Conservation (phyloP, 2,888 invertebrate genomes). For the Napeogenes inachia region DNA sequence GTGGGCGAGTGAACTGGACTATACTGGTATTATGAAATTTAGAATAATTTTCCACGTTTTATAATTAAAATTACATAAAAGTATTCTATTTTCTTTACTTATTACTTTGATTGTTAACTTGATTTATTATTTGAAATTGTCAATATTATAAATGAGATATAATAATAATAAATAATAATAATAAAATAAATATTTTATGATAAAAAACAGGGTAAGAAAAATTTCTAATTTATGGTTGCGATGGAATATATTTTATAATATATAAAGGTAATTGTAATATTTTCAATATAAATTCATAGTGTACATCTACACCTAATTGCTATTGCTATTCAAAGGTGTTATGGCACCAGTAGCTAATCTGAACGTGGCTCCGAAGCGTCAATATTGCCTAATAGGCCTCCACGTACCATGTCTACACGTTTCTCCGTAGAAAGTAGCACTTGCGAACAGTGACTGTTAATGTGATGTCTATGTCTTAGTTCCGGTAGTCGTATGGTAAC, state of each 20-base stretch:
- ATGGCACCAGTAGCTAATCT: conserved; percentile 32
- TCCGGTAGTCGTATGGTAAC: conserved; percentile 48
- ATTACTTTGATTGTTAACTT: no score
- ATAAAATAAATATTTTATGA: no score
- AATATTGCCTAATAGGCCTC: conserved; percentile 65
- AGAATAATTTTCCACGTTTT: neutral
- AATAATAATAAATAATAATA: no score
- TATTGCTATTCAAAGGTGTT: conserved; percentile 5
- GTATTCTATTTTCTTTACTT: no score
- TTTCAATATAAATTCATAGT: no score
- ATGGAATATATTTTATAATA: no score
- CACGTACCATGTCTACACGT: conserved; percentile 57
- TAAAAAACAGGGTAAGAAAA: no score
- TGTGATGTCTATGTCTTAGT: conserved; percentile 49
- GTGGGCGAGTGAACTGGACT: conserved; percentile 7
- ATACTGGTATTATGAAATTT: neutral
- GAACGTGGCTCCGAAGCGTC: conserved; percentile 36
- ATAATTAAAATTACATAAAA: neutral
- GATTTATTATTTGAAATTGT: no score
- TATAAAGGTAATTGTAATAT: no score
- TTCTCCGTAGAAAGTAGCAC: conserved; percentile 68
- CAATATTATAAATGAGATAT: no score
- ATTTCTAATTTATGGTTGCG: no score
- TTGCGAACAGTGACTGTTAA: conserved; percentile 63
- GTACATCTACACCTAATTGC: neutral